A percentile compares a stretch with the other conserved stretches of the same genome.
phyloP scores from a whole-genome alignment of 2,888 invertebrate genomes.

The Hoplodrina ambigua region DNA sequence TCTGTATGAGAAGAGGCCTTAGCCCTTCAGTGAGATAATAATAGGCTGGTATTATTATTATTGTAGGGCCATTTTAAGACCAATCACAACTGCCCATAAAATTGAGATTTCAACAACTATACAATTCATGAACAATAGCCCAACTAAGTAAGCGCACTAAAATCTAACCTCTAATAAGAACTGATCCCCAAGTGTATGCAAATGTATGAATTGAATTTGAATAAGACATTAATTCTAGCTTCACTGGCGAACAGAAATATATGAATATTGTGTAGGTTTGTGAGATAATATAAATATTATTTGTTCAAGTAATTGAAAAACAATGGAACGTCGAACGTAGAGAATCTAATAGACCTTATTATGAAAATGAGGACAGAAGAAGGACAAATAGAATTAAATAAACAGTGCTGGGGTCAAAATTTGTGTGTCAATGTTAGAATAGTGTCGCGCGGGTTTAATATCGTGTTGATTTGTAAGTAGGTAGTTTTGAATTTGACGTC shows the following conservation, averaged over 20 bases:
- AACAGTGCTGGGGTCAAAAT: background rate
- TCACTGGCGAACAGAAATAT: constrained; percentile 1
- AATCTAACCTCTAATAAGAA: constrained; percentile 13
- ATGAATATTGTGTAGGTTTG: constrained; percentile 8
- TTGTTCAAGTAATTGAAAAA: constrained; percentile 24
- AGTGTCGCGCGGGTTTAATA: background rate
- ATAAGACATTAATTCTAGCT: constrained; percentile 33
- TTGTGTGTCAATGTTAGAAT: background rate
- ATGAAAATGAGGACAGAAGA: constrained; percentile 9
- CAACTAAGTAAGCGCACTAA: background rate
- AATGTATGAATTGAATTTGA: constrained; percentile 46
- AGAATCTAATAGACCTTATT: constrained; percentile 1
- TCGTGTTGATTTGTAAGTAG: background rate
- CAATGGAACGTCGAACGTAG: constrained; percentile 7
- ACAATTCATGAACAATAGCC: background rate
- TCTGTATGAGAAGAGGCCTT: no score
- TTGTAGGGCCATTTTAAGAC: no score
- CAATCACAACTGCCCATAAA: background rate
- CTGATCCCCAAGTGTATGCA: constrained; percentile 22
- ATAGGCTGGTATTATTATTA: no score
- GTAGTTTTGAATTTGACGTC: background rate
- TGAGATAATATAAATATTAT: constrained; percentile 5
- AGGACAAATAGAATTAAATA: background rate
- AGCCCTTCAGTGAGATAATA: no score
- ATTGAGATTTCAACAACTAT: background rate